Conservation (phyloP, 2,888 invertebrate species). For the Theretra japonica region DNA sequence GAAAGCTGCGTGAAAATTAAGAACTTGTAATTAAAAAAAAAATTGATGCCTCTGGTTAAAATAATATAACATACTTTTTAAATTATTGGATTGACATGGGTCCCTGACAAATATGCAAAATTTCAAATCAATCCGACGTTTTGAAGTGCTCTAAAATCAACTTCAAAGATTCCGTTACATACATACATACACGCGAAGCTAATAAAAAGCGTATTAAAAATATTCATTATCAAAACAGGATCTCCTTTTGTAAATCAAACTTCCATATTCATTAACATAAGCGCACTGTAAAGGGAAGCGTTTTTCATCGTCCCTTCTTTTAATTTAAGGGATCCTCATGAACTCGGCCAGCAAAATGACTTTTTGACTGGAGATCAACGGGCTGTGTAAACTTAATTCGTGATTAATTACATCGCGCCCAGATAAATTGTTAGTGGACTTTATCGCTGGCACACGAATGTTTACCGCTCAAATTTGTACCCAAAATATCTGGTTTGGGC, state of each 20-base stretch:
- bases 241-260: background rate
- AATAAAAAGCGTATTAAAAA: too few relatives aligned
- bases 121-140: too few relatives aligned
- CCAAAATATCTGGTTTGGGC: background rate
- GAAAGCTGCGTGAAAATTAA: too few relatives aligned
- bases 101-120: too few relatives aligned
- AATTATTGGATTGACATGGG: too few relatives aligned
- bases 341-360: slow-evolving; percentile 17
- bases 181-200: too few relatives aligned
- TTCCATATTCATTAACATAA: background rate
- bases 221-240: too few relatives aligned
- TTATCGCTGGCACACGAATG: slow-evolving; percentile 8
- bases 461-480: slow-evolving; percentile 6
- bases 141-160: too few relatives aligned
- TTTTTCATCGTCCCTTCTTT: slow-evolving; percentile 9
- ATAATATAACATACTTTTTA: too few relatives aligned
- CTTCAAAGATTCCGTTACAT: too few relatives aligned
- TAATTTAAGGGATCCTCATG: slow-evolving; percentile 9
- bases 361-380: slow-evolving; percentile 25
- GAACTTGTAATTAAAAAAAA: too few relatives aligned
- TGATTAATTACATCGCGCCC: slow-evolving; percentile 16
- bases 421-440: slow-evolving; percentile 21
- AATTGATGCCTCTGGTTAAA: too few relatives aligned
- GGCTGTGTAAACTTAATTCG: slow-evolving; percentile 18
- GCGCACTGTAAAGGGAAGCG: background rate